Percentiles rank a stretch among this genome's conserved stretches.
Conservation (phyloP, 2,888 invertebrate genomes). For the Protodeltote pygarga region DNA sequence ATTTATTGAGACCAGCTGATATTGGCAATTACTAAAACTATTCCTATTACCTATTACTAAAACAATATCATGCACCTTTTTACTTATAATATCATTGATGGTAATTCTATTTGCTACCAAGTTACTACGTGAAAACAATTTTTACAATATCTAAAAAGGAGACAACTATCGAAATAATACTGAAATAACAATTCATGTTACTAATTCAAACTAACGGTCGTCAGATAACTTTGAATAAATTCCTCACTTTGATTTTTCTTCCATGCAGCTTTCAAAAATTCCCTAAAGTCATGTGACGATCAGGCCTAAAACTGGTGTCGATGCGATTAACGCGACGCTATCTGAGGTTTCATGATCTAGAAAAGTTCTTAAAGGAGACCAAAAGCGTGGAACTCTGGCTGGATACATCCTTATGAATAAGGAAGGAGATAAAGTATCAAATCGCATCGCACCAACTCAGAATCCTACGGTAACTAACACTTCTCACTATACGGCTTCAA, state of each 20-base stretch:
- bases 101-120: conserved; percentile 7
- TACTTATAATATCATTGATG: neutral
- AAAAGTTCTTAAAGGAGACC: too few species aligned
- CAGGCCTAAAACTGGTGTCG: too few species aligned
- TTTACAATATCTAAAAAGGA: conserved; percentile 16
- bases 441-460: neutral
- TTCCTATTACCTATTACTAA: conserved; percentile 7
- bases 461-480: conserved; percentile 60
- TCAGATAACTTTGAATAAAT: too few species aligned
- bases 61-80: conserved; percentile 11
- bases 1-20: too few species aligned
- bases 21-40: too few species aligned
- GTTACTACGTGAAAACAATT: conserved; percentile 17
- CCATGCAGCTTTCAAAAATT: too few species aligned
- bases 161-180: conserved; percentile 35
- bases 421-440: neutral
- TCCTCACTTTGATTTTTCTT: too few species aligned
- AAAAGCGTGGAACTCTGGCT: too few species aligned
- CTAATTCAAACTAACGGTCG: conserved; percentile 8
- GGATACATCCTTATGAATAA: neutral
- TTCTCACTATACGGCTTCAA: conserved; percentile 83
- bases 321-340: too few species aligned
- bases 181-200: conserved; percentile 25
- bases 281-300: too few species aligned
- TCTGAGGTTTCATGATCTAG: too few species aligned